Conservation (phyloP, 2,113 vertebrate genomes). For the Corynorhinus townsendii region DNA sequence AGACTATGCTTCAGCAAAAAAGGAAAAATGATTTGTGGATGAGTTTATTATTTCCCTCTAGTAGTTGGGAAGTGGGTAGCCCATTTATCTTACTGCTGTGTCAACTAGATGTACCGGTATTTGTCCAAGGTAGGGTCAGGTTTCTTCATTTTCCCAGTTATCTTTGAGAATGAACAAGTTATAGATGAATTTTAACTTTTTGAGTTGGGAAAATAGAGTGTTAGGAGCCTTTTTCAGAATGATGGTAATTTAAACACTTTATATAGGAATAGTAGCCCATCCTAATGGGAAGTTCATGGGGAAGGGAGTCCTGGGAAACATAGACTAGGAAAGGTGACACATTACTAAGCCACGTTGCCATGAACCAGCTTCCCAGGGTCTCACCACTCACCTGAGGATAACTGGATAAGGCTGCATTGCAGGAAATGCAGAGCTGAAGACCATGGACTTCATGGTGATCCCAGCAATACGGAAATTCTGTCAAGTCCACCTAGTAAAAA, state of each 20-base stretch:
- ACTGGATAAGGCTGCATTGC: conserved; percentile 24
- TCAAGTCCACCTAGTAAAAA: conserved; percentile 27
- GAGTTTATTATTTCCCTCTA: background rate
- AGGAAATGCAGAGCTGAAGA: conserved; percentile 58
- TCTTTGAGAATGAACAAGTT: background rate
- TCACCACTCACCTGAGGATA: conserved; percentile 43
- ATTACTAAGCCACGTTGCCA: conserved; percentile 24
- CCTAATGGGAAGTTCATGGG: conserved; percentile 34
- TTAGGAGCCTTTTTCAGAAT: background rate
- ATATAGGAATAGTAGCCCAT: background rate
- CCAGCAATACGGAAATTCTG: conserved; percentile 51
- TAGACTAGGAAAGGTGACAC: conserved; percentile 32
- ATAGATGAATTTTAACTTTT: conserved; percentile 5
- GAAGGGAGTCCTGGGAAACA: conserved; percentile 37
- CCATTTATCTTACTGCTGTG: background rate
- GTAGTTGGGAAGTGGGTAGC: background rate
- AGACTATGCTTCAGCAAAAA: background rate
- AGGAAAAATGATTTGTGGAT: background rate
- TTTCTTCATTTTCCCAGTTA: background rate
- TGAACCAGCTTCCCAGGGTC: conserved; percentile 30
- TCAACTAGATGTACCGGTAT: background rate
- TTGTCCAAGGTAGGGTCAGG: background rate
- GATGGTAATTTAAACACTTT: background rate
- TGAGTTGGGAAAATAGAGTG: background rate
- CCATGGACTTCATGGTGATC: conserved; percentile 53